Conservation (phyloP, 1,140 invertebrate genomes). For the Rhyzopertha dominica region DNA sequence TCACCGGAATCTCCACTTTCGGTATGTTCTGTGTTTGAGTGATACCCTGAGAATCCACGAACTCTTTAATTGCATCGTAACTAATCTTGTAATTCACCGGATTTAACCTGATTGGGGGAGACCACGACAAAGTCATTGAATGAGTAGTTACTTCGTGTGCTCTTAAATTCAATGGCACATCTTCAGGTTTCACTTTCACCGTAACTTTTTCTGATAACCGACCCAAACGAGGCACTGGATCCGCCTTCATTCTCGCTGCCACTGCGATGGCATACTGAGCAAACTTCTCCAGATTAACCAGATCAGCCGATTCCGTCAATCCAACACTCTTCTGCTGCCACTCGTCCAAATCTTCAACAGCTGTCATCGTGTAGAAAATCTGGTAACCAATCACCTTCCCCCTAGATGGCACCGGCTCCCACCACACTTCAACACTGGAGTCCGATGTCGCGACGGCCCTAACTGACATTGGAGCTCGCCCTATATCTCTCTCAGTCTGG, state of each 20-base stretch:
- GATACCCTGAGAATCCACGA: constrained; percentile 89
- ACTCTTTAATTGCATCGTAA: constrained; percentile 91
- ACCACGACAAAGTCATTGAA: constrained; percentile 88
- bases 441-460: constrained; percentile 89
- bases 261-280: constrained; percentile 91
- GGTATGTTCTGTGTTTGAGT: constrained; percentile 83
- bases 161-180: constrained; percentile 81
- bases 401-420: constrained; percentile 86
- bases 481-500: constrained; percentile 84
- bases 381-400: constrained; percentile 85
- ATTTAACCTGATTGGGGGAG: constrained; percentile 83
- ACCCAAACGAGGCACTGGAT: constrained; percentile 63
- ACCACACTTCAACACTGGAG: constrained; percentile 89
- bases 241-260: constrained; percentile 72
- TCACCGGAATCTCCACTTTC: constrained; percentile 64
- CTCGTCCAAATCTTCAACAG: constrained; percentile 86
- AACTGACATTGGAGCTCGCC: constrained; percentile 82
- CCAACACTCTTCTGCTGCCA: constrained; percentile 83
- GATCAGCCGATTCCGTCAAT: constrained; percentile 82
- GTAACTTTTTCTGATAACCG: constrained; percentile 72
- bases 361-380: constrained; percentile 89
- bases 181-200: constrained; percentile 85
- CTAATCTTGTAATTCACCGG: constrained; percentile 87
- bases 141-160: constrained; percentile 85
- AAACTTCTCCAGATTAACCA: constrained; percentile 85